Base-by-base conservation (phyloP, 2,113 vertebrate genomes). In the Sander vitreus region DNA sequence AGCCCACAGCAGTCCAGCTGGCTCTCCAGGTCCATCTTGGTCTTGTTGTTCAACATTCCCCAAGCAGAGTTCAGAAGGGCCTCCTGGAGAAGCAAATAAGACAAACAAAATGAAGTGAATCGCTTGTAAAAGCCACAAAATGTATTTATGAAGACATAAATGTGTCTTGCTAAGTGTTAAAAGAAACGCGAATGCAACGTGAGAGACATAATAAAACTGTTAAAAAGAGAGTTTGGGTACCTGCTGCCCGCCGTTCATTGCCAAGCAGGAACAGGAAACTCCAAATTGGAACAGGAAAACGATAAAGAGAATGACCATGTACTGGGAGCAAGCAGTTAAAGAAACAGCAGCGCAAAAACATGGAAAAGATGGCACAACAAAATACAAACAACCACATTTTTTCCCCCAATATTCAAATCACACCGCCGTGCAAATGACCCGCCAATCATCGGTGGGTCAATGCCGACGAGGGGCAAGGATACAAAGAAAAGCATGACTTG, bases 401-500 rank as follows among this genome's bases (percentile, higher is more conserved):
- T 33, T 11, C 6, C 11, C 11, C 10, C 39, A 43, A 48, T 45
- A 33, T 33, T n/a, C 6, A 66, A 58, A 63, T 30, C 48, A 27
- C 48, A 19, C 1, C n/a, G 15, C 23, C 19, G 5, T 10, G 15
- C 19, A 33, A n/a, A 18, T 6, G 27, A n/a, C 1, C 1, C 0
- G 2, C 21, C 9, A 43, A 54, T 3, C 1, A 33, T 16, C 15
- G 10, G 27, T 4, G 47, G 18, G 1, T 33, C 33, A 8, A 2
- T 1, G 27, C 1, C 72, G 33, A 21, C 23, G 18, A 7, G 51
- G 12, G 16, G 0, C 66, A 95, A 97, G 96, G 97, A 98, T 98
- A 98, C 97, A 78, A 98, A 97, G 95, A 98, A 98, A 0, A 98
- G 96, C 96, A 98, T 95, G 81, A 98, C 97, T 96, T 98, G 97